Base-by-base conservation (phyloP, 1,140 invertebrate species). In the Drosophila elegans region DNA sequence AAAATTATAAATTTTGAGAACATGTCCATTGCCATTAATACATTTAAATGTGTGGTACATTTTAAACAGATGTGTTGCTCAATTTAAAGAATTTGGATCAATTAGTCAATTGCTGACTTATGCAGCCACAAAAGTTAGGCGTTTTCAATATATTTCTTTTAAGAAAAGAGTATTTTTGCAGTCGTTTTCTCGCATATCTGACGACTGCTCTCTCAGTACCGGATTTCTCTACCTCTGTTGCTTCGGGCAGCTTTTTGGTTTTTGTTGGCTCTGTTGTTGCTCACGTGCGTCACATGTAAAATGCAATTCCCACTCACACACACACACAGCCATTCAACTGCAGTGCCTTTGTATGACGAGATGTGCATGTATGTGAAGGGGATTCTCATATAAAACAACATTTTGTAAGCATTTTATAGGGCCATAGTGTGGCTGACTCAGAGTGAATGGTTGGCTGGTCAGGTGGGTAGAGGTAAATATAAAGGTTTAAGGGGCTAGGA, bases 401-500 rank as follows among this genome's bases (percentile, higher is more conserved):
- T 88, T 88, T 88, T 88, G 83, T 88, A 89, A 88, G 83, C 83
- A 88, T 83, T 88, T 88, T 86, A 86, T 82, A 67, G 78, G 82
- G 57, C 73, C 82, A 81, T 74, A 81, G 73, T 84, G 78, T 63
- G 81, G 64, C 78, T 86, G 77, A 77, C 54, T 52, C 73, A 25
- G 21, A 66, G 73, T 76, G 73, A 80, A 62, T 76, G 73, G 48
- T n/a, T 54, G 61, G 45, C 61, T 76, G 55, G 39, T 27, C 46
- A 56, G 27, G 52, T 10, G 21, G 21, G 53, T 41, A 3, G 34
- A 16, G 39, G 25, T 16, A 29, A 13, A 3, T 29, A 21, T 41
- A 3, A 25, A 16, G 39, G 25, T 16, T 41, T 29, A 3, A 41
- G 36, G 54, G 27, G 12, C 2, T 9, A 11, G 34, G 4, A 3